Evolutionary conservation across 2,888 invertebrate genomes (phyloP).

Genomic region (Autographa gamma): DNA sequence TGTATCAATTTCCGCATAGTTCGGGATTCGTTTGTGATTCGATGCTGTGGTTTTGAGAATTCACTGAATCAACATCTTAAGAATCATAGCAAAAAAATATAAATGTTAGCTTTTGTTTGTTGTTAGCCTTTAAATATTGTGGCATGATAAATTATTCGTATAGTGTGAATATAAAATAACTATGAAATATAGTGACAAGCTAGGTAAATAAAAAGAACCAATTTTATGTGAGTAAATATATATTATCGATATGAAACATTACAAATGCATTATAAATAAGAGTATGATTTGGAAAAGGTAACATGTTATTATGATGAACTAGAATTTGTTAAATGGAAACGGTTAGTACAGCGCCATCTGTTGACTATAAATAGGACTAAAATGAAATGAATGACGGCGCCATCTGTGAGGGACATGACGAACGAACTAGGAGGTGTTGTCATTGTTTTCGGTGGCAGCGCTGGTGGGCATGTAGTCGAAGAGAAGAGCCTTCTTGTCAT

Average conservation of each 20-base stretch:
- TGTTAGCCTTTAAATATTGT: too few relatives aligned
- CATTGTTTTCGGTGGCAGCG: conserved; percentile 46
- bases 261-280: conserved; percentile 25
- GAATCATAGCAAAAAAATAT: too few relatives aligned
- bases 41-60: not conserved
- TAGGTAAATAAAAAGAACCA: conserved; percentile 15
- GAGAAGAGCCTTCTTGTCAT: conserved; percentile 78
- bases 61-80: not conserved
- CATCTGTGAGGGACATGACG: conserved; percentile 36
- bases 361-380: conserved; percentile 13
- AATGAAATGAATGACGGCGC: conserved; percentile 24
- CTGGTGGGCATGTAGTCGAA: conserved; percentile 78
- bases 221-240: conserved; percentile 33
- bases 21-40: not conserved
- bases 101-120: too few relatives aligned
- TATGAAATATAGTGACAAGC: too few relatives aligned
- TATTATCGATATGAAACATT: conserved; percentile 25
- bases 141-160: too few relatives aligned
- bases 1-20: conserved; percentile 39
- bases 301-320: conserved; percentile 11
- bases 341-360: conserved; percentile 26
- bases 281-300: conserved; percentile 23
- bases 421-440: conserved; percentile 57
- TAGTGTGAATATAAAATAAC: too few relatives aligned
- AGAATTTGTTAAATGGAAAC: conserved; percentile 25